Percentiles rank a stretch among this genome's conserved stretches.
Evolutionary conservation across 2,888 invertebrate species (phyloP).

Genomic region (Nebria salina): DNA sequence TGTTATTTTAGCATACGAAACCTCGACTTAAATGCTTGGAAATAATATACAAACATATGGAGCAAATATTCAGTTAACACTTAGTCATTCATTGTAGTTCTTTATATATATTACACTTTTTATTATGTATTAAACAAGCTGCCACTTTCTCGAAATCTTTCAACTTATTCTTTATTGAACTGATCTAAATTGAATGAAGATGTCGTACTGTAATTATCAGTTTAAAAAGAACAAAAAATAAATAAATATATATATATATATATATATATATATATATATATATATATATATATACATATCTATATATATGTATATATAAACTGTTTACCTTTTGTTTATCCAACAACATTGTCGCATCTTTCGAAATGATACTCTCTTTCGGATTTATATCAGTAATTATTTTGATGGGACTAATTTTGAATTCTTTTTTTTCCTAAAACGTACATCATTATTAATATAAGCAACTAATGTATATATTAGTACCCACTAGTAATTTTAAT

Average conservation of each 20-base stretch:
- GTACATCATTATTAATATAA: conserved; percentile 4
- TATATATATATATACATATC: background rate
- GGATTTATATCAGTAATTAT: conserved; percentile 2
- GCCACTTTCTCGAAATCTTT: conserved; percentile 16
- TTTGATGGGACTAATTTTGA: background rate
- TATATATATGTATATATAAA: background rate
- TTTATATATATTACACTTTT: conserved; percentile 30
- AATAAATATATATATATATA: background rate
- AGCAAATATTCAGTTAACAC: conserved; percentile 37
- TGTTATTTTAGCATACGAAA: conserved; percentile 56
- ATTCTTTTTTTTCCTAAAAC: conserved; percentile 25
- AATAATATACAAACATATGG: conserved; percentile 55
- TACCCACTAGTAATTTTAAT: conserved; percentile 33
- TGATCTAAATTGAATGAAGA: conserved; percentile 20
- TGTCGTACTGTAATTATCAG: too few species aligned
- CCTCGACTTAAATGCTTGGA: conserved; percentile 60
- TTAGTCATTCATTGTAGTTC: conserved; percentile 9
- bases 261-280: background rate
- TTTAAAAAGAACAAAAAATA: background rate
- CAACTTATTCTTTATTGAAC: conserved; percentile 14
- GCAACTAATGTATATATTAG: background rate
- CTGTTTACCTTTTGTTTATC: conserved; percentile 17
- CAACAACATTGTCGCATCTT: background rate
- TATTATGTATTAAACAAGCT: conserved; percentile 7
- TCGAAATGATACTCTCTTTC: conserved; percentile 20